A percentile compares a stretch with the other conserved stretches of the same genome.
phyloP scores from a whole-genome alignment of 2,113 vertebrate species.

The Cinclus mexicanus region DNA sequence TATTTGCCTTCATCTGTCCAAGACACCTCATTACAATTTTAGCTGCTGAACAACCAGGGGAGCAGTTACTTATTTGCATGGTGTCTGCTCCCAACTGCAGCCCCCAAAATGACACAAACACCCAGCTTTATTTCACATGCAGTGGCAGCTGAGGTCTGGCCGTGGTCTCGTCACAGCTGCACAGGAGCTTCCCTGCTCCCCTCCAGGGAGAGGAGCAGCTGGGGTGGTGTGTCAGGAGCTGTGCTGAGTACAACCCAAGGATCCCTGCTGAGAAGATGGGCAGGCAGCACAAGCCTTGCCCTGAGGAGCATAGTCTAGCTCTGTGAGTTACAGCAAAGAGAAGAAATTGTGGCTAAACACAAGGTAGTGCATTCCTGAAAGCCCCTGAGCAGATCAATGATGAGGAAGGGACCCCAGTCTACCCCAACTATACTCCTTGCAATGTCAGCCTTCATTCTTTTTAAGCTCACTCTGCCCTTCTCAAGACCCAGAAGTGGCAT shows the following conservation, averaged over 20 bases:
- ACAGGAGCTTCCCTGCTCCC: neutral
- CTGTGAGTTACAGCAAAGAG: neutral
- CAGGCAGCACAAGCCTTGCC: neutral
- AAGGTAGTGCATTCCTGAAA: neutral
- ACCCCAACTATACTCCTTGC: neutral
- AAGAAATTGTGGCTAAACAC: neutral
- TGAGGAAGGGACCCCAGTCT: neutral
- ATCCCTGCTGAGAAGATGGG: neutral
- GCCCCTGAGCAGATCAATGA: neutral
- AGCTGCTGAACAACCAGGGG: neutral
- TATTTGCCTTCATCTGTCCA: neutral
- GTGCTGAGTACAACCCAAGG: neutral
- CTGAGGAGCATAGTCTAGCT: neutral
- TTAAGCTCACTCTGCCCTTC: neutral
- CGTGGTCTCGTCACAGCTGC: neutral
- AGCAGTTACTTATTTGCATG: neutral
- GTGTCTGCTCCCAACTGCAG: neutral
- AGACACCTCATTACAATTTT: neutral
- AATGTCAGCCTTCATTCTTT: constrained; percentile 10
- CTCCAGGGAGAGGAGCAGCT: neutral
- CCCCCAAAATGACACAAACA: rapidly evolving
- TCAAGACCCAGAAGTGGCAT: constrained; percentile 14
- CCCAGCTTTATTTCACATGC: neutral
- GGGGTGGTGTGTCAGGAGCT: neutral
- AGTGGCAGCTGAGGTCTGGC: neutral